Base-by-base conservation (phyloP, 2,888 invertebrate genomes). In the Ochropleura leucogaster region DNA sequence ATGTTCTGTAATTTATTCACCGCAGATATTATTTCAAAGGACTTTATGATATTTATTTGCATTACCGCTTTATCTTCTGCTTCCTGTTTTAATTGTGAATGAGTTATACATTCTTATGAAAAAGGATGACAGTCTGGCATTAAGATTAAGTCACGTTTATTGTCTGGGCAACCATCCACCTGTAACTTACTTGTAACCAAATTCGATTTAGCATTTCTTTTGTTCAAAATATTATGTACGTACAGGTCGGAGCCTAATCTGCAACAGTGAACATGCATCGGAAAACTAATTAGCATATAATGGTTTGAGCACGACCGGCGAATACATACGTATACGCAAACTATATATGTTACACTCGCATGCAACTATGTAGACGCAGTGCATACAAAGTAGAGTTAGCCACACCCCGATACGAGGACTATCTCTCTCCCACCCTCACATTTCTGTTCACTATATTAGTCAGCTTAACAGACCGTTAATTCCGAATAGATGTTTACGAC, bases 371-470 rank as follows among this genome's bases (percentile, higher is more conserved):
- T 92, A 91, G 89, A 90, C 87, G 89, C 91, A 91, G 88, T 91
- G 94, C 93, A 94, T 94, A 94, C 92, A 93, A 92, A 95, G 92
- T 93, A 92, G 92, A 93, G 92, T 93, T 93, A 94, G 92, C 94
- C 95, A 94, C 96, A 95, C 95, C 95, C 95, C 90, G 92, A 92
- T 92, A 91, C 90, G 85, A 84, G 76, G 83, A 87, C 90, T 87
- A 84, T 94, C 94, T 93, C 94, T 90, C 85, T 94, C 91, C 80
- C 90, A 91, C 93, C 85, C 92, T 85, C 83, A 85, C 85, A 75
- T 82, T 86, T 80, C 83, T 90, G 90, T 89, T 87, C 60, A 59
- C 84, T 82, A 88, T 89, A 81, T 65, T 60, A 79, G 77, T 83
- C 84, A 85, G 83, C 72, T 71, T 77, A 71, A 87, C 85, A 85